Percentiles rank a stretch among this genome's conserved stretches.
Evolutionary conservation across 1,140 invertebrate genomes (phyloP).

Genomic region (Nasonia giraulti): DNA sequence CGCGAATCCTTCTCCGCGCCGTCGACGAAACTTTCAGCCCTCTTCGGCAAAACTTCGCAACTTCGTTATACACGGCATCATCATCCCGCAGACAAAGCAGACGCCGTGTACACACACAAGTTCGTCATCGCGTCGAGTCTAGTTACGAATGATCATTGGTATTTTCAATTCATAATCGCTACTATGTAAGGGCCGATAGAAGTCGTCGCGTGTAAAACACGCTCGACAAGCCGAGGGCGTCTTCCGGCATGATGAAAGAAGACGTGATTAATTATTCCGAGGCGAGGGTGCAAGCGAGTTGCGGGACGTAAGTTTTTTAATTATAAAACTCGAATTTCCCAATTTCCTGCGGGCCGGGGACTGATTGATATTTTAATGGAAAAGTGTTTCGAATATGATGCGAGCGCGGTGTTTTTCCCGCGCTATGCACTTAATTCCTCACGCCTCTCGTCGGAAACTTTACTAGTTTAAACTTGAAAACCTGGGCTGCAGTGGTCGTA

Average conservation of each 20-base stretch:
- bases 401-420: background rate
- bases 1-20: background rate
- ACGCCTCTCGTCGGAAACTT: background rate
- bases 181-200: too few relatives aligned
- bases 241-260: background rate
- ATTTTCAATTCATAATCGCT: slow-evolving; percentile 22
- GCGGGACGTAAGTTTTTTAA: slow-evolving; percentile 35
- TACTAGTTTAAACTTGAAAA: background rate
- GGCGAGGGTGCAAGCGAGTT: too few relatives aligned
- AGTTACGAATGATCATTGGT: too few relatives aligned
- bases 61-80: background rate
- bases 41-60: background rate
- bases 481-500: background rate
- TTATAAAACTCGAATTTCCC: slow-evolving; percentile 37
- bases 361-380: slow-evolving; percentile 32
- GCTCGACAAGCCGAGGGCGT: background rate
- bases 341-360: background rate
- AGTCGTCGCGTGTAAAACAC: too few relatives aligned
- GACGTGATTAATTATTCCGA: slow-evolving; percentile 33
- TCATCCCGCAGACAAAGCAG: background rate
- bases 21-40: background rate
- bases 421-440: background rate
- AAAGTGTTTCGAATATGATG: slow-evolving; percentile 11
- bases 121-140: background rate
- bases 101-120: background rate